A percentile compares a stretch with the other conserved stretches of the same genome.
Conservation (phyloP, 2,113 vertebrate species). For the Hippocampus zosterae region DNA sequence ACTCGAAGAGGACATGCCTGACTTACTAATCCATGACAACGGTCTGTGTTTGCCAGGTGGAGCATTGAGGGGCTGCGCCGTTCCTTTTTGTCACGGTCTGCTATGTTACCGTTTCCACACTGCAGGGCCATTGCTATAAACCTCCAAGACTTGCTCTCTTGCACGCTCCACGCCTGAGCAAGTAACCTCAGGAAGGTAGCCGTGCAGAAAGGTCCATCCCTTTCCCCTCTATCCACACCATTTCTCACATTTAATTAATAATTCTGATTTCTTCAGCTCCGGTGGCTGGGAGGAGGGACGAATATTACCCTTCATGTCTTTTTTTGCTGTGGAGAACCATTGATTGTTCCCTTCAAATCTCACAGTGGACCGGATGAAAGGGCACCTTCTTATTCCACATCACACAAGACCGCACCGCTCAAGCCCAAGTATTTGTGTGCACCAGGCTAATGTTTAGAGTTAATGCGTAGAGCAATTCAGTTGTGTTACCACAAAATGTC, state of each 20-base stretch:
- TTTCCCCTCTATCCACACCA: constrained; percentile 68
- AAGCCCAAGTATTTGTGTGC: constrained; percentile 73
- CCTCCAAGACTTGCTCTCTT: constrained; percentile 57
- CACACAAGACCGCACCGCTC: constrained; percentile 73
- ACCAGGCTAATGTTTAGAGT: constrained; percentile 71
- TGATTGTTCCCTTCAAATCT: constrained; percentile 81
- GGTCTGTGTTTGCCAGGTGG: constrained; percentile 80
- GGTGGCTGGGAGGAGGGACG: constrained; percentile 80
- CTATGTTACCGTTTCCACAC: constrained; percentile 61
- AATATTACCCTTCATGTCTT: constrained; percentile 74
- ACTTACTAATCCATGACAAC: constrained; percentile 87
- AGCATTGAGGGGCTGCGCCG: constrained; percentile 77
- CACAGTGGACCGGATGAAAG: constrained; percentile 74
- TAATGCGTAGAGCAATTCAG: constrained; percentile 75
- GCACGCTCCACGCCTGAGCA: constrained; percentile 73
- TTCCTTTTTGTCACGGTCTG: constrained; percentile 71
- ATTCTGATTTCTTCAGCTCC: constrained; percentile 81
- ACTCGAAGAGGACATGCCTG: constrained; percentile 88
- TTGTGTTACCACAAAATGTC: constrained; percentile 74
- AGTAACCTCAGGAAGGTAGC: constrained; percentile 79
- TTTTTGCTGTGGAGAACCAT: constrained; percentile 74
- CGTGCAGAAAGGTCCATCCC: constrained; percentile 81
- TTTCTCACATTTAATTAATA: constrained; percentile 93
- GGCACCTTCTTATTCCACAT: constrained; percentile 75
- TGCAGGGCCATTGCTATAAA: constrained; percentile 64